Evolutionary conservation across 2,797 vertebrate genomes (phyloP).

Genomic region (Spheniscus humboldti): DNA sequence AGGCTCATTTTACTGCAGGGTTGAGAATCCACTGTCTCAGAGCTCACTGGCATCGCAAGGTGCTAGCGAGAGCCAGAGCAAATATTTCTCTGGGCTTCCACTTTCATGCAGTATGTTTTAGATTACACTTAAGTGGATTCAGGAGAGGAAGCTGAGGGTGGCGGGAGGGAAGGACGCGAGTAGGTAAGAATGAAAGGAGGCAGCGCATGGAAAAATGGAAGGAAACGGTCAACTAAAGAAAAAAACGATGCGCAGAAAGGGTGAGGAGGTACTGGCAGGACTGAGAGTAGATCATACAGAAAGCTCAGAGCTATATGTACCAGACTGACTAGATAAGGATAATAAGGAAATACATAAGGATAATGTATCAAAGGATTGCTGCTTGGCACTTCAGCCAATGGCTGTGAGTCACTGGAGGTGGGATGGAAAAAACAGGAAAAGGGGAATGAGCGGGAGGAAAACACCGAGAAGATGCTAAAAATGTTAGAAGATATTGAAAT

Average conservation of each 20-base stretch:
- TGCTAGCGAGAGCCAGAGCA: slow-evolving; percentile 11
- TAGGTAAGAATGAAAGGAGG: slow-evolving; percentile 5
- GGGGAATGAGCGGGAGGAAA: not conserved
- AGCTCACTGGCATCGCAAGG: not conserved
- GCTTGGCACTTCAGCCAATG: not conserved
- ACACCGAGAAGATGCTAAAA: not conserved
- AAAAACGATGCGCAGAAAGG: not conserved
- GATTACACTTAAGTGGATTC: slow-evolving; percentile 48
- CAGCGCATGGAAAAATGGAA: not conserved
- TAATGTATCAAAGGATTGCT: not conserved
- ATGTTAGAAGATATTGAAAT: not conserved
- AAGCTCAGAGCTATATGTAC: not conserved
- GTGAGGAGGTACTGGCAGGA: not conserved
- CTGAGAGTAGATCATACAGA: not conserved
- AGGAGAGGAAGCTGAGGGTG: slow-evolving; percentile 51
- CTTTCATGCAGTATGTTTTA: slow-evolving; percentile 44
- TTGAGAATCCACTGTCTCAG: slow-evolving; percentile 22
- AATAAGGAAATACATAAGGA: not conserved
- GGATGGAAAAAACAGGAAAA: not conserved
- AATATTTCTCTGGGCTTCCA: slow-evolving; percentile 57
- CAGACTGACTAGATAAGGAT: not conserved
- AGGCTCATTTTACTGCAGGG: slow-evolving; percentile 23
- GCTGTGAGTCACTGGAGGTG: not conserved
- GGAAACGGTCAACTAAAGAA: not conserved
- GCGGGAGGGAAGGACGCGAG: not conserved